These are phyloP conservation scores for Phocoena phocoena DNA, from an alignment of 2,113 vertebrate species.

Conservation along the genomic window DNA sequence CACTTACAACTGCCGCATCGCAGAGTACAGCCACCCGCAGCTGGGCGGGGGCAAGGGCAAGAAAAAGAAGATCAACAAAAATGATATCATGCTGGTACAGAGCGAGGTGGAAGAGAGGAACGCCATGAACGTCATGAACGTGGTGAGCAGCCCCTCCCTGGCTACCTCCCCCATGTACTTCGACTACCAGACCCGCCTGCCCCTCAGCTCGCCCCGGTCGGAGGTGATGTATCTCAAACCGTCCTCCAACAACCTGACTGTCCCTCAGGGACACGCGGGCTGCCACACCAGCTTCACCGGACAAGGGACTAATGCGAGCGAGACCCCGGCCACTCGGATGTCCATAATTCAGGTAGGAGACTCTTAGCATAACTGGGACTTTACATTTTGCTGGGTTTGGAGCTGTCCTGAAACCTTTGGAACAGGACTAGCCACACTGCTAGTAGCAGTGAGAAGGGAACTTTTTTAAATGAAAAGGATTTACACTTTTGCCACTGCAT, in stretches of 20 bases:
- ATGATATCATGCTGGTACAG: constrained; percentile 99
- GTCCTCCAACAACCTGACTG: constrained; percentile 97
- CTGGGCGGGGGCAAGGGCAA: constrained; percentile 95
- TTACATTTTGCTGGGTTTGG: constrained; percentile 69
- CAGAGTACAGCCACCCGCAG: constrained; percentile 98
- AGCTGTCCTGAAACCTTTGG: constrained; percentile 54
- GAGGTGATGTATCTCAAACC: constrained; percentile 99
- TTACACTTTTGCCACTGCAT: not conserved
- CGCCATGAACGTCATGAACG: constrained; percentile 99
- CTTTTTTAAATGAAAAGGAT: constrained; percentile 15
- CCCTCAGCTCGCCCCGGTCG: constrained; percentile 98
- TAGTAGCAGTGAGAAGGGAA: constrained; percentile 63
- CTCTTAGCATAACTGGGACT: constrained; percentile 83
- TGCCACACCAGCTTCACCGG: constrained; percentile 99
- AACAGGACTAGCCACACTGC: constrained; percentile 12
- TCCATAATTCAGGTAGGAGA: constrained; percentile 99
- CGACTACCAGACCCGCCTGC: constrained; percentile 99
- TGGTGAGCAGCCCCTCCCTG: constrained; percentile 99
- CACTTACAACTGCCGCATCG: constrained; percentile 99
- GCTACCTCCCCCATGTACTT: constrained; percentile 99
- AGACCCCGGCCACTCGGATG: constrained; percentile 98
- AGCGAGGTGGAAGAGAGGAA: constrained; percentile 98
- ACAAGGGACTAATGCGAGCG: constrained; percentile 95
- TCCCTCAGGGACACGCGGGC: constrained; percentile 96
- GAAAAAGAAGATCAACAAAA: constrained; percentile 98